Percentiles rank a stretch among this genome's conserved stretches.
Evolutionary conservation across 1,140 invertebrate species (phyloP).

Genomic region (Drosophila arizonae): DNA sequence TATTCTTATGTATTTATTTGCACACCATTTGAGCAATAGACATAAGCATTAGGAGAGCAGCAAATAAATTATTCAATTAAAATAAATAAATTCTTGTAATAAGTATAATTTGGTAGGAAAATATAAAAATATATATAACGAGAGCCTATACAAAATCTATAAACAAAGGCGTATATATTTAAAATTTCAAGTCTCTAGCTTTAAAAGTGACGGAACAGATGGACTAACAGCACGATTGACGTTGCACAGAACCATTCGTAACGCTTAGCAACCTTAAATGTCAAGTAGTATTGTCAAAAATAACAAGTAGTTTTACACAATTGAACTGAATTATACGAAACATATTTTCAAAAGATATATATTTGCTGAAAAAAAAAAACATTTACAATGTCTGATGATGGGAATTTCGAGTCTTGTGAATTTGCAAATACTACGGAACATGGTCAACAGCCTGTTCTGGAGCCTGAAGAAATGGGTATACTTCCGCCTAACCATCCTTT

Average conservation of each 20-base stretch:
- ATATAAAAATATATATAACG: no score
- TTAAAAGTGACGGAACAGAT: no score
- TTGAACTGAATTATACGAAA: conserved; percentile 9
- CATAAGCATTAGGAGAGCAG: no score
- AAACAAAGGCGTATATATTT: no score
- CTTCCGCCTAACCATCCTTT: conserved; percentile 86
- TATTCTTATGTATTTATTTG: no score
- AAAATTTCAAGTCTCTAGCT: no score
- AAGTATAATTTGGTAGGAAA: no score
- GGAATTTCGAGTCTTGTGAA: conserved; percentile 54
- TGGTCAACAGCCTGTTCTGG: conserved; percentile 6
- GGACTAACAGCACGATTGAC: no score
- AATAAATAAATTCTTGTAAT: no score
- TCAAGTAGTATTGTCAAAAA: conserved; percentile 22
- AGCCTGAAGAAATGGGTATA: conserved; percentile 61
- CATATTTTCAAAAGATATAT: conserved; percentile 19
- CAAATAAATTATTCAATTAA: no score
- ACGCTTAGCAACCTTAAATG: conserved; percentile 13
- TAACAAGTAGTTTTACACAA: background rate
- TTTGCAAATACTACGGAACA: conserved; percentile 42
- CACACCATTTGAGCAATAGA: no score
- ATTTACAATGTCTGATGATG: conserved; percentile 37
- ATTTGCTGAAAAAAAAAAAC: background rate
- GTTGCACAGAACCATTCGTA: background rate
- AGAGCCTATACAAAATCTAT: no score